Evolutionary conservation across 2,113 vertebrate species (phyloP), one percentile per base, ranked within the genome.

Genomic region (Eptatretus burgeri): DNA sequence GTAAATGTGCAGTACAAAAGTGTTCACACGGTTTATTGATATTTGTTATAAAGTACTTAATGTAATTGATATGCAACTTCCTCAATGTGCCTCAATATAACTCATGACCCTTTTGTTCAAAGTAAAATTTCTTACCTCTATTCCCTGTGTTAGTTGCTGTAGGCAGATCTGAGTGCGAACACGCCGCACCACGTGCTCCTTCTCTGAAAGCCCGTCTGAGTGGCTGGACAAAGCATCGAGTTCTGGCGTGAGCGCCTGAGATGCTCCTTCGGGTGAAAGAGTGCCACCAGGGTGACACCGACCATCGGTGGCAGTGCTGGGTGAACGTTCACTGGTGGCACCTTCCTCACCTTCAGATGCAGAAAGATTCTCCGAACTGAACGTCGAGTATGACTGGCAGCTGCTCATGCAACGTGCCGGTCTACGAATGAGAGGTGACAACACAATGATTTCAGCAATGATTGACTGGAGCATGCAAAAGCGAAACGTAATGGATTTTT

Each of bases 331-430:
- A 1, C 80, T 91, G 51, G 81, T 83, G 68, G 84, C 85, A 13
- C 85, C 85, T 73, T 86, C 83, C 67, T 85, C 84, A 2, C 82
- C 84, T 13, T 88, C 85, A 0, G 84, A 88, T 1, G 79, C 77
- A 0, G 79, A 81, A 53, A 83, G 70, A 68, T 91, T 91, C 74
- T 91, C 85, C 0, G 83, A 85, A 74, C 85, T 91, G 75, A 86
- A 85, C 65, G 80, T 85, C 41, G 82, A 84, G 51, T 82, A 76
- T 49, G 85, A 91, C 74, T 82, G 85, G 66, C 82, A 84, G 71
- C 83, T 83, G 65, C 75, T 80, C 76, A 82, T 78, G 67, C 78
- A 77, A 68, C 63, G 77, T 56, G 80, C 76, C 75, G 84, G 83
- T 72, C 62, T 71, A 50, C 7, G 27, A 41, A 41, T 41, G 27